Base-by-base conservation (phyloP, 2,888 invertebrate genomes). In the Scrobipalpa atriplicella region DNA sequence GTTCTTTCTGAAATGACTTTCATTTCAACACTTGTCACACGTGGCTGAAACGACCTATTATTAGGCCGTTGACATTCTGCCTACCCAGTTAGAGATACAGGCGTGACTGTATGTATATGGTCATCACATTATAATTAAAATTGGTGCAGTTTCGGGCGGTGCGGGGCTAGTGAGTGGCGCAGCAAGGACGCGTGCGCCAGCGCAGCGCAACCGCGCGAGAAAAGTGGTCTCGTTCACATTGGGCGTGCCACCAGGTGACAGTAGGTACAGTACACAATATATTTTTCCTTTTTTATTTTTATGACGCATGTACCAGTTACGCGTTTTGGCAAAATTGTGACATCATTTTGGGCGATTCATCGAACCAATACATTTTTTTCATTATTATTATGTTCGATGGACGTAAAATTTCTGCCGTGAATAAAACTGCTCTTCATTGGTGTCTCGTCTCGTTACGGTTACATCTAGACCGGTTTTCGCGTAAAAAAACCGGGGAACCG, bases 171-270 rank as follows among this genome's bases (percentile, higher is more conserved):
- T 67, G 67, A 67, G 21, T 38, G 62, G 62, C n/a, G n/a, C 43
- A n/a, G 43, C 43, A 43, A 43, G 43, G 51, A 18, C 51, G 18
- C 18, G 5, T 18, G 54, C 21, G 54, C 19, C 8, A 21, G 67
- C 63, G 65, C 68, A 61, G 61, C 63, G 68, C n/a, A n/a, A n/a
- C n/a, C n/a, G 54, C 62, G 41, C 56, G 60, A 21, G 38, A 63
- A 66, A 66, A 66, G 66, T 66, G 52, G 65, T 51, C 67, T 51
- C 36, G 68, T 68, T 68, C 64, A 41, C 68, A 68, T 66, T 68
- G 68, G 66, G 68, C 66, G 66, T 66, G 66, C 58, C 67, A 13
- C 8, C 58, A 1, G n/a, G 65, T 36, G 56, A 58, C 64, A 47
- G 43, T 43, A 62, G 13, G 13, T n/a, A n/a, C n/a, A n/a, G n/a